Evolutionary conservation across 1,140 invertebrate species (phyloP).

Genomic region (Tetragonula clypearis): DNA sequence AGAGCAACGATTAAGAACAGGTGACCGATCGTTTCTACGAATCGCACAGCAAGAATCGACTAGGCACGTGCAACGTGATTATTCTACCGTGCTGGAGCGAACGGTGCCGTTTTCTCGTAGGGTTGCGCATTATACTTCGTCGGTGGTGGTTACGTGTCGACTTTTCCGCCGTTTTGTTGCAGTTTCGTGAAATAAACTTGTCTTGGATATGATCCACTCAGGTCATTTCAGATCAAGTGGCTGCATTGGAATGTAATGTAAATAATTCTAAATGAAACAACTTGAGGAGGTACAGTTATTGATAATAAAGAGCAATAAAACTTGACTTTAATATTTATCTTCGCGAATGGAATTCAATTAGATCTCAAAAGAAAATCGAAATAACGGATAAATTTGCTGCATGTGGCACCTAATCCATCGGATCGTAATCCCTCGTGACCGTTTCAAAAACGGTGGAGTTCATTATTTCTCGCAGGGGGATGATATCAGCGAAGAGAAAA

Average conservation of each 20-base stretch:
- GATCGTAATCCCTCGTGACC: neutral
- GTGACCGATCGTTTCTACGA: slow-evolving; percentile 27
- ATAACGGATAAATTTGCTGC: neutral
- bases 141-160: neutral
- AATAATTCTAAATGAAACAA: neutral
- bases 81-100: neutral
- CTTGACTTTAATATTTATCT: neutral
- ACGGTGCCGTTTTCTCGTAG: neutral
- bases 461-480: neutral
- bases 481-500: neutral
- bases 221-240: neutral
- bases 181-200: slow-evolving; percentile 4
- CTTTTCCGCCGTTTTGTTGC: neutral
- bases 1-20: slow-evolving; percentile 55
- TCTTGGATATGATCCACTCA: neutral
- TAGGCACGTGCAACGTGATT: slow-evolving; percentile 6
- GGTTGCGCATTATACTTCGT: neutral
- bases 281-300: neutral
- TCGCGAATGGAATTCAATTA: neutral
- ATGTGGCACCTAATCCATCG: neutral
- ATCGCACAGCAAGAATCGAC: neutral
- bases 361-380: neutral
- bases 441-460: neutral
- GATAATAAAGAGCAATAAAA: neutral
- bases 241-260: neutral